Evolutionary conservation across 1,140 invertebrate genomes (phyloP), one percentile per base, ranked within the genome.

Genomic region (Stratiolaelaps scimitus): DNA sequence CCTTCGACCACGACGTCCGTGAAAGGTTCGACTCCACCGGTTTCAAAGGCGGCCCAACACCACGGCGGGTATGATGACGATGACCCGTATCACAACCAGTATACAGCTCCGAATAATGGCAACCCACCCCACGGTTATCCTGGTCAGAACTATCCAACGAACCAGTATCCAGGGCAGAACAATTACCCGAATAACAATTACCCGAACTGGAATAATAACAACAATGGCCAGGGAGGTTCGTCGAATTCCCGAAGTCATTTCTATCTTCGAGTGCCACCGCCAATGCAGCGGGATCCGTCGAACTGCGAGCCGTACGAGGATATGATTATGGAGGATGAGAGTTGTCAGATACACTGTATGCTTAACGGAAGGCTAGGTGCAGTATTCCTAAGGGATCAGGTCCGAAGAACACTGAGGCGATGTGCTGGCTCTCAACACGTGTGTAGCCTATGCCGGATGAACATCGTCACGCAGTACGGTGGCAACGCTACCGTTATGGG

Each of bases 371-470:
- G 53, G 15, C 23, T 60, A 26, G 23, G 15, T 26, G 53, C 23
- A 15, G 15, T 26, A 26, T 60, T 60, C 23, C 34, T 60, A 34
- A 26, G 53, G 26, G 23, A 60, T 60, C 53, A 60, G 34, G 53
- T 26, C 13, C 53, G 23, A 7, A 19, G 47, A 19, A 48, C 47
- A 17, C 34, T 60, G 34, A 26, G 34, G 53, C 15, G 23, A 29
- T 60, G 53, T 26, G 26, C 34, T 34, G 53, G 53, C 26, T 26
- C 53, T 34, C 26, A 15, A 17, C 53, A 60, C 13, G 23, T 23
- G 15, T 60, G 53, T 60, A 10, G 23, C 34, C 34, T 60, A 23
- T 60, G 23, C 23, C n/a, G 53, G 34, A 17, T 60, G 15, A 60
- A 26, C 34, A 60, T 26, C 10, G 10, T 40, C 5, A 6, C 34